Base-by-base conservation (phyloP, 2,888 invertebrate genomes). In the Aelia acuminata region DNA sequence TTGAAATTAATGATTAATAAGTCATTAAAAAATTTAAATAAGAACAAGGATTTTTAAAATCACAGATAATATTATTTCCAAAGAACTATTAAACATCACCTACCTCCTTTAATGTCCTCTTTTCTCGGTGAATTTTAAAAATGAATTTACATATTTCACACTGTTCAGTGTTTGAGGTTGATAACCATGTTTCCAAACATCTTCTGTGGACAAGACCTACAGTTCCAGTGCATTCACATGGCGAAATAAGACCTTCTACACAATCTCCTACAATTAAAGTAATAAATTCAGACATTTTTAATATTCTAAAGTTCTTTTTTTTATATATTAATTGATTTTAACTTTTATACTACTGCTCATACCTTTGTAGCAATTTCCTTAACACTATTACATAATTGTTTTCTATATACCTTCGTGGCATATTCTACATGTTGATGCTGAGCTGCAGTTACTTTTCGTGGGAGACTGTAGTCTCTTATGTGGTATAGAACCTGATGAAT, bases 161-260 rank as follows among this genome's bases (percentile, higher is more conserved):
- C 48, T 91, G 91, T 86, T 93, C 93, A 26, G 92, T 93, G 90
- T 93, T 93, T 43, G 94, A 93, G 5, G 93, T 91, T 35, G 93
- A 93, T 7, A 94, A 92, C 94, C 94, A 94, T 89, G 92, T 93
- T 91, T 94, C 94, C 85, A 94, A 92, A 91, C 94, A 94, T 70
- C 92, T 92, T 31, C 92, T 91, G 91, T 94, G 94, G 70, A 94
- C 93, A 49, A 93, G 91, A 0, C 93, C 94, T 91, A 94, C 92
- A 7, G 93, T 93, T 3, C 94, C 94, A 87, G 92, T 92, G 91
- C 94, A 94, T 90, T 93, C 92, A 91, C 94, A 94, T 0, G 94
- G 94, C 22, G 94, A 93, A 70, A 94, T 92, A 88, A 94, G 91
- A 88, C 92, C 92, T 89, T 94, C 94, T 39, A 91, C 90, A 49